phyloP scores from a whole-genome alignment of 2,888 invertebrate genomes.

The Dryocosmus kuriphilus region DNA sequence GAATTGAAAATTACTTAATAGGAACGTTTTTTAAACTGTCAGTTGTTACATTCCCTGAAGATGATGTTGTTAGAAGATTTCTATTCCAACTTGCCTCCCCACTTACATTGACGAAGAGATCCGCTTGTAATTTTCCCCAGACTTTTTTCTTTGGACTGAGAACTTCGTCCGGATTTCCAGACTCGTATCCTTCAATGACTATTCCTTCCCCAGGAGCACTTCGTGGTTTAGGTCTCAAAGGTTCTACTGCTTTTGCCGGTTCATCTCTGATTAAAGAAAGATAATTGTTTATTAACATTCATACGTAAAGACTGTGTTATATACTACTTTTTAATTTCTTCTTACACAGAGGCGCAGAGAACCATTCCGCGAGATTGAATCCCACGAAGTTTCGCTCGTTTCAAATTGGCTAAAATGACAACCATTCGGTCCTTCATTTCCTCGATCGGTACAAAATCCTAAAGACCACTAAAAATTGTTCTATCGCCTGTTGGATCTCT shows the following conservation, averaged over 20 bases:
- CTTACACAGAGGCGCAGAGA: slow-evolving; percentile 87
- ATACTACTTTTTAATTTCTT: slow-evolving; percentile 35
- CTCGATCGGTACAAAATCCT: slow-evolving; percentile 93
- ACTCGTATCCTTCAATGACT: slow-evolving; percentile 89
- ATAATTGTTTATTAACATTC: too few relatives aligned
- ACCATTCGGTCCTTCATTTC: slow-evolving; percentile 94
- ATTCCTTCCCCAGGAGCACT: slow-evolving; percentile 91
- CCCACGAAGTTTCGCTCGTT: slow-evolving; percentile 97
- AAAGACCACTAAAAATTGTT: slow-evolving; percentile 90
- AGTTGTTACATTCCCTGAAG: slow-evolving; percentile 87
- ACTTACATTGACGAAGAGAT: slow-evolving; percentile 85
- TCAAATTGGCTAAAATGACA: slow-evolving; percentile 96
- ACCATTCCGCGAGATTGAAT: slow-evolving; percentile 96
- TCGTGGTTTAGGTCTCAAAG: slow-evolving; percentile 87
- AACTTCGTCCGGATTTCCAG: slow-evolving; percentile 88
- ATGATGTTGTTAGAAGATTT: slow-evolving; percentile 83
- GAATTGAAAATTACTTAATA: slow-evolving; percentile 83
- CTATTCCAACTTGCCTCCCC: slow-evolving; percentile 93
- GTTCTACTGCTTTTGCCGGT: slow-evolving; percentile 88
- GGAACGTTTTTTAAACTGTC: slow-evolving; percentile 88
- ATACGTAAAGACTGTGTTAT: not conserved
- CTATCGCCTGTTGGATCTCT: slow-evolving; percentile 82
- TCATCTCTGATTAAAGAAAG: slow-evolving; percentile 80
- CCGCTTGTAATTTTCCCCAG: slow-evolving; percentile 94
- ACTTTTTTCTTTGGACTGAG: slow-evolving; percentile 97